These are phyloP conservation scores for Drosophila dunni DNA, from an alignment of 1,140 invertebrate species.

Conservation along the genomic window DNA sequence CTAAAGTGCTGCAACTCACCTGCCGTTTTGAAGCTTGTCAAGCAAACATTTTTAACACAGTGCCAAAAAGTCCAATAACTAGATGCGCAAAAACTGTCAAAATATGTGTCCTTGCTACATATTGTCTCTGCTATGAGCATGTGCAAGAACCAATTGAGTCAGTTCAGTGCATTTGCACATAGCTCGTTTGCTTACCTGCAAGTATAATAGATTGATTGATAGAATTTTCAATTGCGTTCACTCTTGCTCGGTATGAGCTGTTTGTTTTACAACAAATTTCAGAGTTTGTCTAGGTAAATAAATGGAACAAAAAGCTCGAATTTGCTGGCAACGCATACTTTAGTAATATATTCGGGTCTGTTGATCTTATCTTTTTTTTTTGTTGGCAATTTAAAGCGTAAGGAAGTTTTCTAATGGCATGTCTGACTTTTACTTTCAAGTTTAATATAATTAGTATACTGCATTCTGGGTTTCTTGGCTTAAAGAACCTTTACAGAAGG, in stretches of 20 bases:
- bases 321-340: not conserved
- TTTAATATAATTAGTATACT: no score
- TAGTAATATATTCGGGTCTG: not conserved
- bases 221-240: not conserved
- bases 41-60: slow-evolving; percentile 31
- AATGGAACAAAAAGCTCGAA: no score
- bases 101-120: slow-evolving; percentile 39
- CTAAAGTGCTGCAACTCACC: slow-evolving; percentile 25
- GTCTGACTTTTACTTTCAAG: no score
- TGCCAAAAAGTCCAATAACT: slow-evolving; percentile 50
- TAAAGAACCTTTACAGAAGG: no score
- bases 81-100: slow-evolving; percentile 36
- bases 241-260: not conserved
- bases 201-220: not conserved
- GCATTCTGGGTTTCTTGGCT: no score
- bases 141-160: slow-evolving; percentile 42
- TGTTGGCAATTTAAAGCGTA: no score
- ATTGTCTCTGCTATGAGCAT: slow-evolving; percentile 6
- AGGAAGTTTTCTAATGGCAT: no score
- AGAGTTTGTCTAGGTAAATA: not conserved
- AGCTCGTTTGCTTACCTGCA: slow-evolving; percentile 21
- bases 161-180: slow-evolving; percentile 45
- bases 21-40: slow-evolving; percentile 8
- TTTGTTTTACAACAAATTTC: not conserved
- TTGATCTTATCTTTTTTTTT: no score